Conservation (phyloP, 2,797 vertebrate species). For the Liparis tanakae region DNA sequence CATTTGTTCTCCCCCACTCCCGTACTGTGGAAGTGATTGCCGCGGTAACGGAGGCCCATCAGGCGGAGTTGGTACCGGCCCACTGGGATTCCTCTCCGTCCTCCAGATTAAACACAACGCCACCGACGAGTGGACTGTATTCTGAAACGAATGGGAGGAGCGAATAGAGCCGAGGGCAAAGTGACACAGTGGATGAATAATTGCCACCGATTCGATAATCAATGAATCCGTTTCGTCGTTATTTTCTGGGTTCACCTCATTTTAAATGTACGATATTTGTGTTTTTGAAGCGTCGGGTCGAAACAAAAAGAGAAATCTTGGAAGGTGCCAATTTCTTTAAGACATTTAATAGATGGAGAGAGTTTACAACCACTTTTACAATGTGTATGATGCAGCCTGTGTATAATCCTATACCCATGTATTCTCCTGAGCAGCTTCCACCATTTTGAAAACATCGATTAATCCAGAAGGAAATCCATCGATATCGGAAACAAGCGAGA, state of each 20-base stretch:
- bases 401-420: background rate
- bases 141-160: constrained; percentile 31
- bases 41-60: constrained; percentile 39
- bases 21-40: constrained; percentile 38
- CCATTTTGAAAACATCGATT: background rate
- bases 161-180: too few species aligned
- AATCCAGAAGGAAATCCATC: constrained; percentile 7
- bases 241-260: background rate
- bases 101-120: constrained; percentile 40
- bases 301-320: background rate
- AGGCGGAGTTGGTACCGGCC: constrained; percentile 57
- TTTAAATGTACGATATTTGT: background rate
- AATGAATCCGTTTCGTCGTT: background rate
- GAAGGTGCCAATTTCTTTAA: background rate
- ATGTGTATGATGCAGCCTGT: background rate
- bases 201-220: constrained; percentile 2
- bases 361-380: background rate
- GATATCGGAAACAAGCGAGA: constrained; percentile 2
- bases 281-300: background rate
- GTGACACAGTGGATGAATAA: constrained; percentile 10
- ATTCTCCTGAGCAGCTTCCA: background rate
- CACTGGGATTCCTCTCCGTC: constrained; percentile 56
- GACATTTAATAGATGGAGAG: background rate
- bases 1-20: constrained; percentile 14
- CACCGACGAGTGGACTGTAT: constrained; percentile 36